These are phyloP conservation scores for Rhabdornis inornatus DNA, from an alignment of 2,113 vertebrate species.

Conservation along the genomic window DNA sequence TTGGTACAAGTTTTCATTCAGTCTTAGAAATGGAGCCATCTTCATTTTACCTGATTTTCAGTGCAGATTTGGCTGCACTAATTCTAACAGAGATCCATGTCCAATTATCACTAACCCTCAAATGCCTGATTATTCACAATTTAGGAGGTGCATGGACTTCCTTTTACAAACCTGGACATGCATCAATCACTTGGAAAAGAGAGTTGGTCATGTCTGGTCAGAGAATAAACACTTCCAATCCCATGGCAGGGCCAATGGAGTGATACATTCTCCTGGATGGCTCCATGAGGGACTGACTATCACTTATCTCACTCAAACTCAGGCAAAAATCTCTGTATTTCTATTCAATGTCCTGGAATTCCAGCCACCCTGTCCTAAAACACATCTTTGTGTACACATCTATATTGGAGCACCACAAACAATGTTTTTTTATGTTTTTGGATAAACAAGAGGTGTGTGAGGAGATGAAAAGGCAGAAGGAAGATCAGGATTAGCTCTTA, in stretches of 20 bases:
- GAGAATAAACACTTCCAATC: not conserved
- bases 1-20: not conserved
- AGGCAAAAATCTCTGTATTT: not conserved
- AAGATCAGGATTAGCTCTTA: conserved; percentile 45
- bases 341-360: not conserved
- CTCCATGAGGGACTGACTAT: not conserved
- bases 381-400: not conserved
- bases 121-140: not conserved
- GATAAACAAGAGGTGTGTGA: not conserved
- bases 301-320: not conserved
- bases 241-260: not conserved
- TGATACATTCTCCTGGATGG: not conserved
- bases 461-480: not conserved
- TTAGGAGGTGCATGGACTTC: not conserved
- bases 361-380: not conserved
- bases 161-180: not conserved
- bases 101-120: not conserved
- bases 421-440: too few relatives aligned
- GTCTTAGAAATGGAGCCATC: not conserved
- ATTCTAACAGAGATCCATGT: not conserved
- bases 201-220: not conserved
- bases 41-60: not conserved
- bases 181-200: not conserved
- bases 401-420: not conserved
- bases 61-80: not conserved